These are phyloP conservation scores for Ameiurus melas DNA, from an alignment of 2,113 vertebrate species.

Conservation along the genomic window DNA sequence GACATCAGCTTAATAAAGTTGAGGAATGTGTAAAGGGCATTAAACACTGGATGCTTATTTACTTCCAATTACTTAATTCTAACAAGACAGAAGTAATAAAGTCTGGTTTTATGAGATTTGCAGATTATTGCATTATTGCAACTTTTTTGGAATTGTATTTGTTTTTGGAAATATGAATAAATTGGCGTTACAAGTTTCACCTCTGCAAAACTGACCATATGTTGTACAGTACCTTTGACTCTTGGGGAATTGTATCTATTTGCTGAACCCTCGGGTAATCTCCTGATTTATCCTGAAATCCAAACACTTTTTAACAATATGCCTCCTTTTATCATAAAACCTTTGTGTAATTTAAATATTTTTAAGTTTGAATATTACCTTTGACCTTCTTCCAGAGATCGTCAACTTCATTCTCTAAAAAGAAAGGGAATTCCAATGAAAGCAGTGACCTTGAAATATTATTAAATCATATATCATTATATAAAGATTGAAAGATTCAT, in stretches of 20 bases:
- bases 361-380: conserved; percentile 53
- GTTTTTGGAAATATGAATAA: not conserved
- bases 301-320: not conserved
- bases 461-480: not conserved
- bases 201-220: not conserved
- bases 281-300: conserved; percentile 56
- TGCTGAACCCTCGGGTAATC: conserved; percentile 38
- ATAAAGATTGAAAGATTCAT: not conserved
- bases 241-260: conserved; percentile 16
- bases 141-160: too few species aligned
- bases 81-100: too few species aligned
- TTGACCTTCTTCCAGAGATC: conserved; percentile 61
- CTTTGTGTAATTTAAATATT: not conserved
- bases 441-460: not conserved
- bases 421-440: not conserved
- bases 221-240: not conserved
- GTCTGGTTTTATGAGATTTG: too few species aligned
- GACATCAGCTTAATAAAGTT: too few species aligned
- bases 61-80: too few species aligned
- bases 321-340: not conserved
- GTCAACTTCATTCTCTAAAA: conserved; percentile 64
- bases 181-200: not conserved
- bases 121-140: too few species aligned
- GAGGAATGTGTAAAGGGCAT: too few species aligned
- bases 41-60: too few species aligned